Evolutionary conservation across 1,140 invertebrate genomes (phyloP).

Genomic region (Chironomus tepperi): DNA sequence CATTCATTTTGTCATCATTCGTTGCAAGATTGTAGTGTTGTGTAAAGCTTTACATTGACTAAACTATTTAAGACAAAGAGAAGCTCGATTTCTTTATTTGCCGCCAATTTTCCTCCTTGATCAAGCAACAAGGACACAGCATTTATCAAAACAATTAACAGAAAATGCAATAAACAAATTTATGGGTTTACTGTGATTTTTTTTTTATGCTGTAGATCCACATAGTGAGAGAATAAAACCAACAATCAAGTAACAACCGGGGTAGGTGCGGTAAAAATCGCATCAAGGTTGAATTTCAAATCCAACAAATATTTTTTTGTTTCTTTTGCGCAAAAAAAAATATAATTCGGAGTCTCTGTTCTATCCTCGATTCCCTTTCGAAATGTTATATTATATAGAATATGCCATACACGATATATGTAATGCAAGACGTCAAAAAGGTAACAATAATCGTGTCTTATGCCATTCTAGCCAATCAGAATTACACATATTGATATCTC

Average conservation of each 20-base stretch:
- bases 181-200: too few species aligned
- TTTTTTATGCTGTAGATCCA: neutral
- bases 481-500: too few species aligned
- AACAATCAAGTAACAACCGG: neutral
- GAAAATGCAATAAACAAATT: neutral
- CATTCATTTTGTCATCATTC: neutral
- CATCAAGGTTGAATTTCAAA: neutral
- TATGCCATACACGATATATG: too few species aligned
- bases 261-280: neutral
- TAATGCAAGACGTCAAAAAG: too few species aligned
- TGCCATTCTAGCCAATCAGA: neutral
- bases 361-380: too few species aligned
- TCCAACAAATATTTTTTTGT: neutral
- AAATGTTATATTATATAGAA: too few species aligned
- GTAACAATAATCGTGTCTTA: neutral
- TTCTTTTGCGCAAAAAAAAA: neutral
- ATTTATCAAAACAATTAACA: slow-evolving; percentile 14
- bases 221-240: neutral
- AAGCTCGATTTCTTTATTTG: neutral
- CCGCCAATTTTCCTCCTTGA: neutral
- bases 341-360: neutral
- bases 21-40: too few species aligned
- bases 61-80: neutral
- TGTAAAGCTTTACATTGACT: neutral
- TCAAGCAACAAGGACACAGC: neutral